Percentiles rank a stretch among this genome's conserved stretches.
Conservation (phyloP, 2,888 invertebrate species). For the Pammene aurita region DNA sequence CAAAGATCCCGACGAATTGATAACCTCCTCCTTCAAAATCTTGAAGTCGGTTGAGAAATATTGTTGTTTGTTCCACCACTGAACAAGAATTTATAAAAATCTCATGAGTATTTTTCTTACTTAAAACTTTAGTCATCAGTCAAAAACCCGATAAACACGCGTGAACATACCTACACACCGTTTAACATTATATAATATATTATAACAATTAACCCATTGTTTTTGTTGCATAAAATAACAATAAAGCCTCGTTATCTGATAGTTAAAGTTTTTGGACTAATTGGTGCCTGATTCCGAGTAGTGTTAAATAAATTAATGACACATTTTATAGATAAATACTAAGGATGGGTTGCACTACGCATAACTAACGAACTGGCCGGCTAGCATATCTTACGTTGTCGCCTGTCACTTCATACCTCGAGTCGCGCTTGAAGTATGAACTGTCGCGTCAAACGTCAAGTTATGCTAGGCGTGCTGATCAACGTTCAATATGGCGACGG, state of each 20-base stretch:
- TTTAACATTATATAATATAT: conserved; percentile 15
- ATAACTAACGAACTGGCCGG: too few relatives aligned
- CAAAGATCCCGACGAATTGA: too few relatives aligned
- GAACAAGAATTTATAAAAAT: not conserved
- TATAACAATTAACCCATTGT: conserved; percentile 31
- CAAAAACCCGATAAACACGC: conserved; percentile 2
- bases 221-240: conserved; percentile 36
- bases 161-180: not conserved
- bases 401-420: too few relatives aligned
- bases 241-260: conserved; percentile 32
- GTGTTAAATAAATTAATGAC: not conserved
- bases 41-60: too few relatives aligned
- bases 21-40: too few relatives aligned
- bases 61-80: not conserved
- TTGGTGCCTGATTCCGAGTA: conserved; percentile 22
- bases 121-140: conserved; percentile 7
- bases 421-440: too few relatives aligned
- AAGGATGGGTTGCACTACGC: too few relatives aligned
- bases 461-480: too few relatives aligned
- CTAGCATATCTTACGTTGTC: too few relatives aligned
- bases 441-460: too few relatives aligned
- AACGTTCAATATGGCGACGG: too few relatives aligned
- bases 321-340: not conserved
- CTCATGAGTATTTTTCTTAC: not conserved
- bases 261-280: conserved; percentile 23